A percentile compares a stretch with the other conserved stretches of the same genome.
phyloP scores from a whole-genome alignment of 1,140 invertebrate genomes.

The Sycobia sp. region DNA sequence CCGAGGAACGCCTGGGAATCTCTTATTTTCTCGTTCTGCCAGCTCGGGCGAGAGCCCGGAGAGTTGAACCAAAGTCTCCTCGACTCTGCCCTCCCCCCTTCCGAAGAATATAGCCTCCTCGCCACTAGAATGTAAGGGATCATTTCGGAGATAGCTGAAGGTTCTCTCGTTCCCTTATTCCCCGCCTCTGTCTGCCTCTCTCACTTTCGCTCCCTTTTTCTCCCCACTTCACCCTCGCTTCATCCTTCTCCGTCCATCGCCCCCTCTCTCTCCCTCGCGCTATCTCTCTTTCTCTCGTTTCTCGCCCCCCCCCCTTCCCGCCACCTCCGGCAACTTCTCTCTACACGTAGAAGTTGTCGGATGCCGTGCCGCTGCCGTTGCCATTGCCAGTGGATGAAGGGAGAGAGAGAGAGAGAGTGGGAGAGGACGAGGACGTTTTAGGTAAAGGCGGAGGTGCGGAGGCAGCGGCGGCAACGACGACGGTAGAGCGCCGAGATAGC shows the following conservation, averaged over 20 bases:
- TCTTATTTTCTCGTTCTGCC: constrained; percentile 56
- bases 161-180: constrained; percentile 50
- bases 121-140: constrained; percentile 59
- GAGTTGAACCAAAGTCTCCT: no score
- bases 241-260: no score
- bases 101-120: constrained; percentile 53
- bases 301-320: background rate
- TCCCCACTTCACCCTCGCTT: no score
- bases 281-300: no score
- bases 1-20: constrained; percentile 42
- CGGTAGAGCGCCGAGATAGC: no score
- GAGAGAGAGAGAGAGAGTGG: no score
- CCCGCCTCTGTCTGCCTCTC: no score
- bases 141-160: constrained; percentile 63
- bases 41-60: no score
- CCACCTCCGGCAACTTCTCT: constrained; percentile 11
- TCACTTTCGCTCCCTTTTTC: no score
- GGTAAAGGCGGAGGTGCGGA: constrained; percentile 31
- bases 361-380: constrained; percentile 25
- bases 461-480: constrained; percentile 28
- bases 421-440: no score
- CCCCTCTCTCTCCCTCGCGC: constrained; percentile 28
- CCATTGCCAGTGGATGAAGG: constrained; percentile 11
- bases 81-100: no score
- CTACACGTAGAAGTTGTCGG: constrained; percentile 49